phyloP scores from a whole-genome alignment of 2,113 vertebrate genomes.

The Caloenas nicobarica region DNA sequence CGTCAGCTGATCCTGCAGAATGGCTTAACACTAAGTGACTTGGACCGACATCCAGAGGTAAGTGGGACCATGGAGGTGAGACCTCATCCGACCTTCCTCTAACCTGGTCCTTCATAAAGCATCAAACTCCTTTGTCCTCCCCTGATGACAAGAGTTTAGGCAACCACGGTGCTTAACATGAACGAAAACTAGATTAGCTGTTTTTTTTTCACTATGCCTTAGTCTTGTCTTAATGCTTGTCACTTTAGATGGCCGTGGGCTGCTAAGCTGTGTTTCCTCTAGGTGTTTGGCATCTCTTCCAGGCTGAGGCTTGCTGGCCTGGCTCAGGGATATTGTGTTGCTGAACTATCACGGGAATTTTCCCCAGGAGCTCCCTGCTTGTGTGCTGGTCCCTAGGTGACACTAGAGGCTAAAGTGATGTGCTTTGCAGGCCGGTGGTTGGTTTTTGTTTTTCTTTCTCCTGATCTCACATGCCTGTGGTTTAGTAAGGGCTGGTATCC shows the following conservation, averaged over 20 bases:
- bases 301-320: not conserved
- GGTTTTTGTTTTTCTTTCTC: not conserved
- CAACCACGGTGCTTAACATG: accelerated
- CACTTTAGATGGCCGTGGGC: not conserved
- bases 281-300: not conserved
- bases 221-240: not conserved
- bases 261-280: not conserved
- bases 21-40: conserved; percentile 87
- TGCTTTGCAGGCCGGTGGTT: not conserved
- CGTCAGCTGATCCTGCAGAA: conserved; percentile 94
- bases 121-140: not conserved
- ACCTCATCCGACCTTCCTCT: not conserved
- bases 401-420: not conserved
- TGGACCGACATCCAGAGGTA: conserved; percentile 96
- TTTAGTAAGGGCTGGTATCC: not conserved
- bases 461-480: not conserved
- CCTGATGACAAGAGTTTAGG: not conserved
- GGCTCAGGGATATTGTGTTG: not conserved
- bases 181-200: not conserved
- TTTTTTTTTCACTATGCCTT: not conserved
- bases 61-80: not conserved
- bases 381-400: not conserved
- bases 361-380: accelerated
- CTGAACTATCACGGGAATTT: not conserved
- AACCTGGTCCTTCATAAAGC: not conserved